A percentile compares a stretch with the other conserved stretches of the same genome.
Conservation (phyloP, 2,113 vertebrate genomes). For the Limnothrissa miodon region DNA sequence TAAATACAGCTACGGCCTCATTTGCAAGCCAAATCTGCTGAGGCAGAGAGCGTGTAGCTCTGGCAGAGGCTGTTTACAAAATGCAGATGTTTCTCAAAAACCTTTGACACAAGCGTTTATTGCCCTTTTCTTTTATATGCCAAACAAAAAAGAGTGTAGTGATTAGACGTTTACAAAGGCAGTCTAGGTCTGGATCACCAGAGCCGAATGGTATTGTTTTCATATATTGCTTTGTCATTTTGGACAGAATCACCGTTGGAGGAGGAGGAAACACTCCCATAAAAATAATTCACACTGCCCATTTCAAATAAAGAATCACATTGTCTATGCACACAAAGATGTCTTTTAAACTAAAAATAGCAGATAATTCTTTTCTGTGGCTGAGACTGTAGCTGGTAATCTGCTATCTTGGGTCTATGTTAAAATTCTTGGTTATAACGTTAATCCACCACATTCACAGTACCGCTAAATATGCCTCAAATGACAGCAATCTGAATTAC, state of each 20-base stretch:
- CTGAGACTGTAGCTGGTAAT: background rate
- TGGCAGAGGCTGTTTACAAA: constrained; percentile 34
- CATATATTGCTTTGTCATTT: background rate
- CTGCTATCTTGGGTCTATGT: background rate
- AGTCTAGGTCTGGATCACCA: background rate
- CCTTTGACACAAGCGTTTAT: constrained; percentile 29
- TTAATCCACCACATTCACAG: background rate
- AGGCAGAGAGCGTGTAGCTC: constrained; percentile 32
- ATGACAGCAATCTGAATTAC: background rate
- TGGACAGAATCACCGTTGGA: background rate
- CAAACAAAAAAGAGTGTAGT: constrained; percentile 21
- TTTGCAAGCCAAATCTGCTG: constrained; percentile 56
- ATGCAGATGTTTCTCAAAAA: constrained; percentile 36
- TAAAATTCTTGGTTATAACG: background rate
- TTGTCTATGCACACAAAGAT: background rate
- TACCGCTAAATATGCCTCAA: background rate
- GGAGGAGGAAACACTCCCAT: background rate
- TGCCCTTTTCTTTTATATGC: constrained; percentile 11
- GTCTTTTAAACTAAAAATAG: background rate
- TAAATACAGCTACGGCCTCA: constrained; percentile 47
- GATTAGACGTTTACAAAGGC: background rate
- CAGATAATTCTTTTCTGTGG: too few relatives aligned
- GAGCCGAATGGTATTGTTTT: background rate
- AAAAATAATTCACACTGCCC: background rate
- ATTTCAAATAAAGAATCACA: background rate